Base-by-base conservation (phyloP, 1,140 invertebrate genomes). In the Drosophila pseudoobscura region DNA sequence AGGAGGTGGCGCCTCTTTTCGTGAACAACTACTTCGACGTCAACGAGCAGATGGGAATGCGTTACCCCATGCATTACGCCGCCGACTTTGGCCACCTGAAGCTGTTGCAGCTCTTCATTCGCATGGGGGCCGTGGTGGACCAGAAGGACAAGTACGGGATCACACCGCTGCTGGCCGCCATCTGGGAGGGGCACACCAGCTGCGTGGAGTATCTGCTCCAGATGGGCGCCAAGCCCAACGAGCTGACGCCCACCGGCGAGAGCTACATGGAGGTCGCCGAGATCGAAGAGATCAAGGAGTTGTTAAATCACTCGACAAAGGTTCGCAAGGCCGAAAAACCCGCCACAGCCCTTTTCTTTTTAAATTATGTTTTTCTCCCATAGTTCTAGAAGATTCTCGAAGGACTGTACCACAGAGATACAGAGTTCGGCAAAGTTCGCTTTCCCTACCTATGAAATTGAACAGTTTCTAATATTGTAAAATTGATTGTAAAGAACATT, bases 61-160 rank as follows among this genome's bases (percentile, higher is more conserved):
- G 97, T 76, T 95, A 94, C 54, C 96, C 96, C 9, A 93, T 98
- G 62, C 95, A 97, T 91, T 97, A 97, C 93, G 98, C 98, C 47
- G 97, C 97, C 57, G 98, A 99, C 93, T 99, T 98, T 93, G 97
- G 97, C 1, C 98, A 99, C 91, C 94, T 93, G 68, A 96, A 97
- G 91, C 96, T 98, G 31, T 94, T 99, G 44, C 94, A 96, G 91
- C 98, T 97, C 92, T 94, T 99, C 75, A 92, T 98, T 58, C 93
- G 95, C n/a, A 97, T 96, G 93, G 97, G 97, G 75, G 97, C 97
- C 58, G 94, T 98, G 93, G 95, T 97, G 20, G 97, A 99, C 94
- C 97, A 45, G 15, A 47, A 94, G 92, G 98, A 99, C 91, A 98
- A 98, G 92, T 97, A 98, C 94, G 97, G 97, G 5, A 98, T 99